Base-by-base conservation (phyloP, 35 echinoderm and acorn worm genomes). In the Apostichopus californicus region DNA sequence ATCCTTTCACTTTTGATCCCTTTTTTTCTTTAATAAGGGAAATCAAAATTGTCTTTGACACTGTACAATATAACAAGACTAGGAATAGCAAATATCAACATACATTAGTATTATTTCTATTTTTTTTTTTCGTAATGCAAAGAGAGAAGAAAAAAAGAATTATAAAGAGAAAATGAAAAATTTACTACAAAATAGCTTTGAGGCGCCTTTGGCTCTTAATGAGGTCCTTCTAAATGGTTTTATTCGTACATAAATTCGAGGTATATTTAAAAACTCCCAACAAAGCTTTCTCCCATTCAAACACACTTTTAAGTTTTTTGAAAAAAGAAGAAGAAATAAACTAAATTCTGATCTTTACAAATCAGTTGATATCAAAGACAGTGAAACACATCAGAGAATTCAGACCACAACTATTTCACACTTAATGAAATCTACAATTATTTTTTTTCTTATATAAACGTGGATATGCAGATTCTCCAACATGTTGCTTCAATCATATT, bases 21-120 rank as follows among this genome's bases (percentile, higher is more conserved):
- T 46, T 46, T 46, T 46, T 46, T 46, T 46, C 34, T 46, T 46
- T n/a, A 87, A 21, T 8, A 89, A 66, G 68, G 86, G 23, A 89
- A 89, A 89, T 72, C 11, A 82, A 46, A 46, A 89, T 11, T 26
- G 86, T 73, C 86, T 89, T 89, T 46, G 34, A 89, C 86, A 89
- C 86, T 89, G 86, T 89, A 89, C 86, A 89, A 66, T 54, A 64
- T 66, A 63, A 89, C 86, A 89, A 89, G 86, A 89, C 86, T 89
- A 89, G 46, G 81, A 89, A 72, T 73, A 89, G 28, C 86, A 89
- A 89, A 89, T 23, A 89, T 89, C 46, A 66, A 89, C 46, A 66
- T 65, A 89, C 61, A 89, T 64, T 71, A 72, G 14, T 89, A 22
- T 61, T 68, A 54, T 28, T 52, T 66, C 64, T 72, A 73, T 65